Evolutionary conservation across 2,113 vertebrate species (phyloP), one percentile per base, ranked within the genome.

Genomic region (Leucopsar rothschildi): DNA sequence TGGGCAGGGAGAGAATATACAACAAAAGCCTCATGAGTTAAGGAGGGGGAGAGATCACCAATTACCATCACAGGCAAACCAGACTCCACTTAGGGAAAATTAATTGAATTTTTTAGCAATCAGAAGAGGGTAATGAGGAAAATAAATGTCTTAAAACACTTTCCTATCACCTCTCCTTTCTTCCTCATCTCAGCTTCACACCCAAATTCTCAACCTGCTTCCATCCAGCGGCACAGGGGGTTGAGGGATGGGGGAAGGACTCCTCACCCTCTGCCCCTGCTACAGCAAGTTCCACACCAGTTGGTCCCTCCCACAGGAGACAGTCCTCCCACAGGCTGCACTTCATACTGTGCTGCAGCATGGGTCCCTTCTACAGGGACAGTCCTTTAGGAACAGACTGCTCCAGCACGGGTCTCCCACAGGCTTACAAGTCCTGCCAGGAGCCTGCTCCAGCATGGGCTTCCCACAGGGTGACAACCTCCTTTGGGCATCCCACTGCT

Each of bases 201-300:
- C 28, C 12, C 0, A 0, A 31, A 49, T 86, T 49, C 39, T 42
- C 23, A 60, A 18, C 8, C 39, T 49, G 8, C 49, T 63, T 39
- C n/a, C 35, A 39, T 10, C 13, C 56, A 59, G 56, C 4, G 15
- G 11, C 9, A 9, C 12, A 9, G 22, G n/a, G 2, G 7, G 0
- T 35, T 12, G 18, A 65, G 42, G 19, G n/a, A 66, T 13, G 28
- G 7, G 10, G 4, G 18, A 11, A 77, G 12, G 15, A 49, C 31
- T 33, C 39, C 45, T 78, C 29, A 47, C 8, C 16, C 17, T 71
- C 78, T 42, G 47, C 3, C 35, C 19, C 15, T 35, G 28, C 40
- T 39, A 24, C 28, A 35, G 6, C 6, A 49, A 10, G 6, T 17
- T n/a, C 18, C 10, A 5, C 29, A 28, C 20, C 7, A 29, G 20